These are phyloP conservation scores for Cephalopachus bancanus DNA, from an alignment of 2,797 vertebrate genomes.

Conservation along the genomic window DNA sequence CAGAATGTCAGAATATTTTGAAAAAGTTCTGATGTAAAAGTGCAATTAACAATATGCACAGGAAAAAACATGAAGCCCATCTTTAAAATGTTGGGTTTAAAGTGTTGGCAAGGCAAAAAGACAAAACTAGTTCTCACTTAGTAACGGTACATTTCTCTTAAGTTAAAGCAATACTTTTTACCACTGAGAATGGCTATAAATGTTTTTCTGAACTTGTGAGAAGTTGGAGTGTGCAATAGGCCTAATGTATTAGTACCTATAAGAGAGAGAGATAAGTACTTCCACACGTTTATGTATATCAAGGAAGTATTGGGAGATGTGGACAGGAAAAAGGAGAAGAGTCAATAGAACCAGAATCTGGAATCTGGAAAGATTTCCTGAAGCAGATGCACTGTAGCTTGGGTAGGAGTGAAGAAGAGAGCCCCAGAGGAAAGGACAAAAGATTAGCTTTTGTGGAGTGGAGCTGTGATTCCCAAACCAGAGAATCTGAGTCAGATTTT, in stretches of 20 bases:
- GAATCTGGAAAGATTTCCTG: background rate
- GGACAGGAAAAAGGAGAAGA: background rate
- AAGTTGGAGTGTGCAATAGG: background rate
- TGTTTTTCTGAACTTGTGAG: constrained; percentile 47
- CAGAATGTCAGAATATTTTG: constrained; percentile 39
- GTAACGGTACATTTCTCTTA: background rate
- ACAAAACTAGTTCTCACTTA: background rate
- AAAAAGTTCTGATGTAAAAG: constrained; percentile 38
- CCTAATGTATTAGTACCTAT: background rate
- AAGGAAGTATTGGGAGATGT: background rate
- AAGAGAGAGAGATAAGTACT: background rate
- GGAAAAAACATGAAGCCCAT: background rate
- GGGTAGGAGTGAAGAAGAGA: background rate
- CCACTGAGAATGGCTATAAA: background rate
- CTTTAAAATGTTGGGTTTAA: constrained; percentile 57
- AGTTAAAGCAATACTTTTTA: constrained; percentile 49
- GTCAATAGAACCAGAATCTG: background rate
- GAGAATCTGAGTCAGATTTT: constrained; percentile 19
- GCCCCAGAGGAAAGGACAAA: background rate
- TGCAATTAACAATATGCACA: background rate
- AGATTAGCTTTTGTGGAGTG: constrained; percentile 2
- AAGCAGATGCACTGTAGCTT: constrained; percentile 3
- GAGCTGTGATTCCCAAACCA: constrained; percentile 38
- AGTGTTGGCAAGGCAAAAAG: constrained; percentile 37
- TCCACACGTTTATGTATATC: constrained; percentile 54